Evolutionary conservation across 2,888 invertebrate species (phyloP), one percentile per base, ranked within the genome.

Genomic region (Alcis repandata): DNA sequence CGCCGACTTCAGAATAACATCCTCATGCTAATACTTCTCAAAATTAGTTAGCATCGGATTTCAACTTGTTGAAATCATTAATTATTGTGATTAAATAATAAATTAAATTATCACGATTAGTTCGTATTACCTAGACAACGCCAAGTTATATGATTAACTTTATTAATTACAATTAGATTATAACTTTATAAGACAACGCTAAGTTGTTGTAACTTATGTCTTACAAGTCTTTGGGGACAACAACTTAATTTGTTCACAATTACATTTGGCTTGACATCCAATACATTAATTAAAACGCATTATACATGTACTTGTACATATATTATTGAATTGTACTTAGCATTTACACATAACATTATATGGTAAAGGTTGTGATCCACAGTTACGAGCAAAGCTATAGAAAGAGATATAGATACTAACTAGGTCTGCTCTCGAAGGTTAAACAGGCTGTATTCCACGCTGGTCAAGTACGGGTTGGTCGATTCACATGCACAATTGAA

Each of bases 181-280:
- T n/a, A n/a, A n/a, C n/a, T n/a, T n/a, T n/a, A n/a, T n/a, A n/a
- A n/a, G n/a, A 9, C 11, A 45, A 9, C 10, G 15, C 17, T 8
- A 15, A 17, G 9, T 2, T 2, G 6, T 19, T 10, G 43, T 17
- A 4, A 1, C 17, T 19, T 20, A 27, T 48, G 6, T 13, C 49
- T 11, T 49, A 38, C 13, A 51, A 38, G 36, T 38, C 19, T 13
- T 38, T 20, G 36, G n/a, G 54, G 32, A 15, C 41, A n/a, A 32
- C 41, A 11, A 9, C 53, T 43, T 59, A 59, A 69, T 66, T 63
- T 61, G 51, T 68, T 69, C 58, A 70, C 59, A 70, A 71, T 71
- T 67, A 41, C 62, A 65, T 65, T 69, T 63, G 61, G 33, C 27
- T 61, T 70, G 63, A 68, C 66, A 63, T 61, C 32, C 63, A 32